These are phyloP conservation scores for Balearica regulorum DNA, from an alignment of 2,797 vertebrate genomes.

Conservation along the genomic window DNA sequence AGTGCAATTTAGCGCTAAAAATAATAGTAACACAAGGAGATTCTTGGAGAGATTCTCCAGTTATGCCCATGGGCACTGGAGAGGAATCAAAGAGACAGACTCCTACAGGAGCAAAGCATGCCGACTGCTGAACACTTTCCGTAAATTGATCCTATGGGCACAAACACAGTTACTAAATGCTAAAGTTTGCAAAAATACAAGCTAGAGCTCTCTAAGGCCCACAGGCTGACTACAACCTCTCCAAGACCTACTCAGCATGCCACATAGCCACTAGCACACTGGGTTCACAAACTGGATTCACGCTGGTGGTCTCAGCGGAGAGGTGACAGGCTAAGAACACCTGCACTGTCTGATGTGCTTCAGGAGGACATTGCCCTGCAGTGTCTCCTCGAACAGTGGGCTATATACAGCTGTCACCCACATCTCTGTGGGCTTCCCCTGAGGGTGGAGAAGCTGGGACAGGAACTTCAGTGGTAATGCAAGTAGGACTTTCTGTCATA, in stretches of 20 bases:
- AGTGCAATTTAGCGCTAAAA: background rate
- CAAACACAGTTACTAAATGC: background rate
- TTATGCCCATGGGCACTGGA: background rate
- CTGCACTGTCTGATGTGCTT: background rate
- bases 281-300: background rate
- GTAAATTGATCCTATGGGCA: background rate
- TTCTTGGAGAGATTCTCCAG: background rate
- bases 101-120: background rate
- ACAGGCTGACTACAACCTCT: background rate
- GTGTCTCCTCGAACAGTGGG: background rate
- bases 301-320: background rate
- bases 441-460: background rate
- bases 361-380: background rate
- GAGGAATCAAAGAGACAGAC: background rate
- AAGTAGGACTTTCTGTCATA: background rate
- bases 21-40: background rate
- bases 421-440: background rate
- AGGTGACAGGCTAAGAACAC: background rate
- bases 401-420: background rate
- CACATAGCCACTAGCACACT: background rate
- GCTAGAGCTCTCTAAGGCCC: background rate
- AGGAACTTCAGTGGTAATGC: background rate
- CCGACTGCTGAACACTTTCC: background rate
- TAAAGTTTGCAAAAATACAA: background rate
- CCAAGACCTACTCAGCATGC: fast-evolving